Evolutionary conservation across 2,888 invertebrate species (phyloP).

Genomic region (Ptychoptera albimana): DNA sequence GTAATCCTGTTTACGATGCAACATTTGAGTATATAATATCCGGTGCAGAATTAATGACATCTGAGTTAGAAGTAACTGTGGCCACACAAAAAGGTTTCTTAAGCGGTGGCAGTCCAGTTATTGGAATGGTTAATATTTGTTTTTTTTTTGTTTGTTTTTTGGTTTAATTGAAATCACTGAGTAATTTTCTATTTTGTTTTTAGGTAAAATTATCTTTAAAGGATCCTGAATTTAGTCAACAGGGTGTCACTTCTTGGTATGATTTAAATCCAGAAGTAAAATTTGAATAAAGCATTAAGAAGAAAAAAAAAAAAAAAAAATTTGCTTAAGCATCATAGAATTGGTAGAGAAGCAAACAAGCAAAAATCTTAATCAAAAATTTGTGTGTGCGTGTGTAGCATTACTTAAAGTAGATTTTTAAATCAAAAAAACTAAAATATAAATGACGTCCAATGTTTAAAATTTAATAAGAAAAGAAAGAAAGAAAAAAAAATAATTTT

Average conservation of each 20-base stretch:
- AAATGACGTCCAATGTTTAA: too few species aligned
- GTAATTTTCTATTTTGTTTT: conserved; percentile 6
- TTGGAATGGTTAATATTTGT: conserved; percentile 49
- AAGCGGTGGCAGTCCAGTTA: conserved; percentile 61
- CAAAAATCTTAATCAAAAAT: too few species aligned
- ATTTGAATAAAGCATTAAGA: conserved; percentile 57
- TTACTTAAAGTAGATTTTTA: too few species aligned
- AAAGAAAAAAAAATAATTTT: too few species aligned
- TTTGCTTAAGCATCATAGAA: too few species aligned
- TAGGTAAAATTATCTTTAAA: conserved; percentile 23
- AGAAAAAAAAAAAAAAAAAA: too few species aligned
- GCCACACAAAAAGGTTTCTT: conserved; percentile 77
- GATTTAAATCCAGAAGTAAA: conserved; percentile 26
- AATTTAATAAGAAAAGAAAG: too few species aligned
- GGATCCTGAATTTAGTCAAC: conserved; percentile 22
- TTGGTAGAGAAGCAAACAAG: too few species aligned
- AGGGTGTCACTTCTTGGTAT: conserved; percentile 25
- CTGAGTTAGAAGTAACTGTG: conserved; percentile 70
- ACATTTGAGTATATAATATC: conserved; percentile 80
- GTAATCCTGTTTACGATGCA: conserved; percentile 82
- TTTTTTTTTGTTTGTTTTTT: too few species aligned
- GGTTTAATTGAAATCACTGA: neutral
- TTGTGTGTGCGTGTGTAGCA: too few species aligned
- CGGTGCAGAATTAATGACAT: conserved; percentile 57
- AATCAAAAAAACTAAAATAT: too few species aligned